Evolutionary conservation across 2,888 invertebrate genomes (phyloP).

Genomic region (Mesorhabditis spiculigera): DNA sequence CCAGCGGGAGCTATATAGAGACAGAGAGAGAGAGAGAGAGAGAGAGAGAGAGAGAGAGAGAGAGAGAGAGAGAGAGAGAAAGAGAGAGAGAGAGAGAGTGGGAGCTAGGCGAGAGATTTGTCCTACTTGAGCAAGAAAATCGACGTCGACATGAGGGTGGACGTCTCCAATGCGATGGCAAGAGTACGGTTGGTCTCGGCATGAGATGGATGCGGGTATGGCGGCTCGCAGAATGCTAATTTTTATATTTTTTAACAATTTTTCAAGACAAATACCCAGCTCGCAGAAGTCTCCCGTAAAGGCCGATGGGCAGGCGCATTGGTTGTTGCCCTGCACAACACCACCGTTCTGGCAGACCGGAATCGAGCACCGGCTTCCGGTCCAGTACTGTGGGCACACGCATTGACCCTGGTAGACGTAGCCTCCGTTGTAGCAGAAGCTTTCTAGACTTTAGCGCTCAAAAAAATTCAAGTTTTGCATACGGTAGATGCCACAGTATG

Average conservation of each 20-base stretch:
- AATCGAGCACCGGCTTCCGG: constrained; percentile 31
- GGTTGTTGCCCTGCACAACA: constrained; percentile 19
- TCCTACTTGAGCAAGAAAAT: constrained; percentile 27
- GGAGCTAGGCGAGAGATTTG: neutral
- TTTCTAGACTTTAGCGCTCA: constrained; percentile 12
- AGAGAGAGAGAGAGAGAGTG: too few relatives aligned
- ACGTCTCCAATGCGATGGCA: constrained; percentile 42
- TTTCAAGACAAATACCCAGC: constrained; percentile 18
- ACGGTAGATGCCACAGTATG: constrained; percentile 32
- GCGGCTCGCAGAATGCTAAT: constrained; percentile 41
- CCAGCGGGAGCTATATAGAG: too few relatives aligned
- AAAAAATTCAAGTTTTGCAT: neutral
- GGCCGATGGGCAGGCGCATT: constrained; percentile 33
- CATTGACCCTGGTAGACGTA: constrained; percentile 40
- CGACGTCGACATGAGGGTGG: constrained; percentile 35
- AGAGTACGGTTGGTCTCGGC: constrained; percentile 36
- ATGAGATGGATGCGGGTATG: constrained; percentile 33
- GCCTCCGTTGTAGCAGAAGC: constrained; percentile 38
- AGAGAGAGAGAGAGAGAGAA: too few relatives aligned
- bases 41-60: too few relatives aligned
- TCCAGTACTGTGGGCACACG: constrained; percentile 37
- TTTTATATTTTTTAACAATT: neutral
- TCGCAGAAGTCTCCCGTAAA: constrained; percentile 43
- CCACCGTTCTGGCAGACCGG: constrained; percentile 45
- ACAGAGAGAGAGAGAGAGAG: too few relatives aligned